Evolutionary conservation across 2,797 vertebrate genomes (phyloP), one percentile per base, ranked within the genome.

Genomic region (Sibirionetta formosa): DNA sequence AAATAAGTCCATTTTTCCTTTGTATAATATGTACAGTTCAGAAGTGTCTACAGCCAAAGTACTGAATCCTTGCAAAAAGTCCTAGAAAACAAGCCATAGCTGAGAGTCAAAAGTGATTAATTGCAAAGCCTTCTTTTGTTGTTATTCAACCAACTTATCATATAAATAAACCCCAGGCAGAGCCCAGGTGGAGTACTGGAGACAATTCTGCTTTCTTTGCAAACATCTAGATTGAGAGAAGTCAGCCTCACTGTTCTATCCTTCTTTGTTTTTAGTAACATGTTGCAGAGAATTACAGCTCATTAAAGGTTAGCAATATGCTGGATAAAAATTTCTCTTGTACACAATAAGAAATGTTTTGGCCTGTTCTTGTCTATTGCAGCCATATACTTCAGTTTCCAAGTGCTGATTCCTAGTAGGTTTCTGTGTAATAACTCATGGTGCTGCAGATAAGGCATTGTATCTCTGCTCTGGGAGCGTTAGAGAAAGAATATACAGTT

Each of bases 391-490:
- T 94, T 93, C 42, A 91, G 29, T 82, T 73, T 36, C 57, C 42
- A 22, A 26, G 80, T 26, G 54, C 54, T 42, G 54, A 8, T 93
- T 56, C 53, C 86, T 44, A 4, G 23, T 11, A 23, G 65, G 31
- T 72, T 77, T 76, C 18, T 81, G 56, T 88, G 51, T 6, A 93
- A 89, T 94, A 94, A 90, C 76, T 64, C 5, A 2, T 40, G 7
- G 58, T 48, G 76, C 86, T 92, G 64, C 73, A 82, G 90, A 88
- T 94, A 95, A 93, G 77, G 23, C 51, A 27, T 11, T 48, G 79
- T 86, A 91, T 56, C 69, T 83, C 75, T 94, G 76, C 73, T 69
- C 50, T 61, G 66, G 54, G 78, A 36, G 40, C 73, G 4, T 63
- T 82, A 22, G n/a, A 81, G 77, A 88, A 92, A 84, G 16, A 83